Evolutionary conservation across 1,140 invertebrate species (phyloP), one percentile per base, ranked within the genome.

Genomic region (Trichogramma pretiosum): DNA sequence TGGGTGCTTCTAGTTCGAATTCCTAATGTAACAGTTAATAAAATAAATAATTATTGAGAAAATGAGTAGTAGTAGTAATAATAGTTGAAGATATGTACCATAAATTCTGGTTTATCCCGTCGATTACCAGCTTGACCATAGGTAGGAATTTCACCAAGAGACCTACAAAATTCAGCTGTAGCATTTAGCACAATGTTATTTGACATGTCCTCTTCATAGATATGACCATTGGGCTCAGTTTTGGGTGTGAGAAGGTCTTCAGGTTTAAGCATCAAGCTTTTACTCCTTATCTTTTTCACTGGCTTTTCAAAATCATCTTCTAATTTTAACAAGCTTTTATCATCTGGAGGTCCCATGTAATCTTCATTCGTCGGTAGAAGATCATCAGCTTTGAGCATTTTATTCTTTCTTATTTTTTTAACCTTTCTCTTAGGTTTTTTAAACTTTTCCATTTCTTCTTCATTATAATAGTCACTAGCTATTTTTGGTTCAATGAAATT

Each of bases 151-250:
- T 97, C 93, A 18, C 94, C 92, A 3, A 98, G 74, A 30, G 91
- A 93, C 54, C 94, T 79, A 67, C 94, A 98, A 75, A 98, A 98
- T 74, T 98, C 95, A 1, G 93, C 92, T 0, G 93, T 97, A 11
- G 91, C 83, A 74, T 98, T 94, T 23, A 98, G 69, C 23, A 89
- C 79, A 55, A 98, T 94, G 50, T 76, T 76, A 1, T 18, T 13
- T 23, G 62, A 61, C 21, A 52, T 60, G 4, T 69, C 61, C 17
- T 58, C 62, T 49, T 71, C 65, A 24, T 64, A n/a, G n/a, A n/a
- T n/a, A n/a, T n/a, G n/a, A n/a, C n/a, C n/a, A n/a, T n/a, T n/a
- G 14, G n/a, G n/a, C n/a, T n/a, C n/a, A n/a, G n/a, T n/a, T n/a
- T n/a, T n/a, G n/a, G n/a, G n/a, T n/a, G 57, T 65, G 39, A n/a